Conservation (phyloP, 2,113 vertebrate species). For the Candoia aspera region DNA sequence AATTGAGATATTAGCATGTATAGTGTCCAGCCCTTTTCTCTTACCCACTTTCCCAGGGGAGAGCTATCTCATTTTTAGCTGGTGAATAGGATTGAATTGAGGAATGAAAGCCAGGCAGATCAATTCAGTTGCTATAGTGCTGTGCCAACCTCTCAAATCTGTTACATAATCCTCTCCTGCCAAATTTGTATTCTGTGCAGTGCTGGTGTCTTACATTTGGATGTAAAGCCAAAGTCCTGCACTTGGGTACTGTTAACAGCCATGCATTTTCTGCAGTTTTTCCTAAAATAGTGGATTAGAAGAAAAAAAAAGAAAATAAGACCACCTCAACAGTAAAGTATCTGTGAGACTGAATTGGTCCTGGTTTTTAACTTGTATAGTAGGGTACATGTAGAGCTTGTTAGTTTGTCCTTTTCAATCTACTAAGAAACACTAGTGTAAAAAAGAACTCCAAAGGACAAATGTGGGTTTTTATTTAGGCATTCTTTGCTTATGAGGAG, state of each 20-base stretch:
- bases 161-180: constrained; percentile 63
- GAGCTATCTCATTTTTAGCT: background rate
- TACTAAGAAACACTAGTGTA: background rate
- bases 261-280: background rate
- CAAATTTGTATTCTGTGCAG: background rate
- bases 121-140: constrained; percentile 10
- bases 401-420: background rate
- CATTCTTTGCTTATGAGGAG: background rate
- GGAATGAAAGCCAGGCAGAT: background rate
- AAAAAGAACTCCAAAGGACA: background rate
- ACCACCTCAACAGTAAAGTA: constrained; percentile 34
- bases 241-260: background rate
- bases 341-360: background rate
- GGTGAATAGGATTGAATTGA: background rate
- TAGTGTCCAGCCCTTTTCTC: background rate
- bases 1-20: background rate
- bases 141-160: constrained; percentile 31
- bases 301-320: background rate
- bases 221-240: background rate
- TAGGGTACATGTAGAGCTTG: background rate
- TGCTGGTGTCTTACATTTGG: background rate
- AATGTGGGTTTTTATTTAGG: background rate
- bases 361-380: background rate
- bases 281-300: background rate
- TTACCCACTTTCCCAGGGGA: background rate